Percentiles rank a stretch among this genome's conserved stretches.
phyloP scores from a whole-genome alignment of 2,888 invertebrate genomes.

The Folsomia manolachei region DNA sequence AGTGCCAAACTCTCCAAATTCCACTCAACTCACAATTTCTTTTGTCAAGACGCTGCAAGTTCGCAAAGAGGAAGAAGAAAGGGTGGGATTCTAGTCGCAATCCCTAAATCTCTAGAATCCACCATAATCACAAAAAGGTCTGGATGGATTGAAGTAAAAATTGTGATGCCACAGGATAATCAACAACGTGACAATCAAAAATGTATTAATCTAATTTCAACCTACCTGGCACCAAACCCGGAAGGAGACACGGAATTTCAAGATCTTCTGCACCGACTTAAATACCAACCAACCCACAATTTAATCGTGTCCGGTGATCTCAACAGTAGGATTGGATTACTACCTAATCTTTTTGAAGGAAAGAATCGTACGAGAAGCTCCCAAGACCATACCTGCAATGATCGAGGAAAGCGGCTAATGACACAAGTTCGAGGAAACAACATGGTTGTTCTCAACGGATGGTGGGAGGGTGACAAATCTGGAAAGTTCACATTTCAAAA shows the following conservation, averaged over 20 bases:
- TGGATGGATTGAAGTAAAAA: background rate
- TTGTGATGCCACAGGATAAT: background rate
- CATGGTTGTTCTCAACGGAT: background rate
- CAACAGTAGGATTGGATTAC: background rate
- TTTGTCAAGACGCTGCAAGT: no score
- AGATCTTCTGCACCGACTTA: background rate
- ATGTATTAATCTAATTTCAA: background rate
- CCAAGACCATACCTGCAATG: background rate
- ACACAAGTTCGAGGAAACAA: background rate
- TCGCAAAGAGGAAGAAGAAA: background rate
- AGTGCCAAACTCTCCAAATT: no score
- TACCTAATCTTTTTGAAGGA: background rate
- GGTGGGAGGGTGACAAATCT: background rate
- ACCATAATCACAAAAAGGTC: background rate
- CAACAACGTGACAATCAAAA: background rate
- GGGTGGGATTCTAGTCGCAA: no score
- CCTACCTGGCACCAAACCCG: background rate
- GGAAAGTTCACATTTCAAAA: conserved; percentile 7
- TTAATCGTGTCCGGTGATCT: background rate
- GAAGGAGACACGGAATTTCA: background rate
- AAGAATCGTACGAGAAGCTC: background rate
- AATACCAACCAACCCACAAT: background rate
- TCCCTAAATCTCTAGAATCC: no score
- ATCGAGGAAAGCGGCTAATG: background rate
- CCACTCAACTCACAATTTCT: no score